Evolutionary conservation across 2,888 invertebrate species (phyloP), one percentile per base, ranked within the genome.

Genomic region (Lasioglossum pauxillum): DNA sequence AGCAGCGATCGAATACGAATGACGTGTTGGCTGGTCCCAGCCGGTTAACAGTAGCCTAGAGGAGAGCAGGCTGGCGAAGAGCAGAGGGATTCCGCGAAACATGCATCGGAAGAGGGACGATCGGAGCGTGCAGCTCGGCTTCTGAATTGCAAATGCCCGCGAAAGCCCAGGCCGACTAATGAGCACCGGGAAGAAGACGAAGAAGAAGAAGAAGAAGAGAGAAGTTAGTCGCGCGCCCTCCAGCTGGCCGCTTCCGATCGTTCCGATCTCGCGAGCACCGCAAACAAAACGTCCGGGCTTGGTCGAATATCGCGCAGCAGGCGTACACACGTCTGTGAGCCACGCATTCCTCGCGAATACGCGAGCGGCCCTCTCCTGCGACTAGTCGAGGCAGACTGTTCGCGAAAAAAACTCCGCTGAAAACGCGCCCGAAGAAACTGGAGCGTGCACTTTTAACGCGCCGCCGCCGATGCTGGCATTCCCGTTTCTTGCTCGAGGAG

Each of bases 361-460:
- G 53, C 53, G 53, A 53, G 53, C n/a, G 12, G 12, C 41, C 5
- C 38, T n/a, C 12, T 41, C 12, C 35, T 41, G 41, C 5, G 69
- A 12, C 38, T 23, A 71, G 23, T 5, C 69, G 41, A 41, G 38
- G 19, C 76, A 38, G 72, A 27, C 74, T 49, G 76, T 75, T 82
- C 73, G 80, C 85, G 78, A 80, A 81, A 84, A 84, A 83, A 53
- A 84, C 53, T n/a, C 46, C 53, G 60, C 72, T 77, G 82, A 41
- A 83, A 78, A 74, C 75, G 80, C 80, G 41, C 69, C n/a, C 49
- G 71, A 79, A 86, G 90, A 90, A 89, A 90, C 79, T 84, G 87
- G 83, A 90, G 83, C 85, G 73, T 76, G 80, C 77, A 53, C 85
- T 82, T 83, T 84, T 84, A 87, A 90, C 87, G 46, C 86, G 80